Percentiles rank a stretch among this genome's conserved stretches.
Evolutionary conservation across 2,888 invertebrate genomes (phyloP).

Genomic region (Melieria crassipennis): DNA sequence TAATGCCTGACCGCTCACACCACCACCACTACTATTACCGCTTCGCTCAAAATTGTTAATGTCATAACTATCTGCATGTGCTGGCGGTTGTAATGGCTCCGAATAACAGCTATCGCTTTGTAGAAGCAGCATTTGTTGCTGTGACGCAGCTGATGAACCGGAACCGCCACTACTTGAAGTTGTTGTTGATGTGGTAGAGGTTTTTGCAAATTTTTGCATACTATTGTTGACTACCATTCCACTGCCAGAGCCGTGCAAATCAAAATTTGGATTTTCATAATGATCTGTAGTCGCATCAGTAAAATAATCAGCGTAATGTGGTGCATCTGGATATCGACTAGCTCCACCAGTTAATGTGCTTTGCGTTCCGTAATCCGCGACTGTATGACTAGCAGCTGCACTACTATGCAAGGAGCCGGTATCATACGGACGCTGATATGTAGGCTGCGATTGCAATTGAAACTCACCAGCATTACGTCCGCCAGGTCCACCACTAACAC

Average conservation of each 20-base stretch:
- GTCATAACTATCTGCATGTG: constrained; percentile 52
- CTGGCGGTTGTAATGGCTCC: constrained; percentile 59
- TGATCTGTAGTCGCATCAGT: constrained; percentile 62
- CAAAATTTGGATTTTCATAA: constrained; percentile 66
- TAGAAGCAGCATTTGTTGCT: constrained; percentile 55
- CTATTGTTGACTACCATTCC: constrained; percentile 31
- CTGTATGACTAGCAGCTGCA: constrained; percentile 32
- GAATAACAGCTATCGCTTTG: constrained; percentile 64
- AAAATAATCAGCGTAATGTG: constrained; percentile 55
- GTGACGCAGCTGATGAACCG: constrained; percentile 50
- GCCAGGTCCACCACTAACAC: constrained; percentile 9
- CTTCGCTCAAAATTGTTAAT: constrained; percentile 72
- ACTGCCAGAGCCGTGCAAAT: constrained; percentile 48
- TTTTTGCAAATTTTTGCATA: constrained; percentile 47
- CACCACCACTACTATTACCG: constrained; percentile 35
- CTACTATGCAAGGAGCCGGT: constrained; percentile 59
- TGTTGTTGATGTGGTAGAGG: constrained; percentile 46
- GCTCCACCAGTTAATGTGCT: constrained; percentile 34
- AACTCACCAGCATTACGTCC: constrained; percentile 47
- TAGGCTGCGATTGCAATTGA: constrained; percentile 56
- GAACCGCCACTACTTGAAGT: constrained; percentile 45
- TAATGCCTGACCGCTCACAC: constrained; percentile 28
- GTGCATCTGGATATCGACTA: constrained; percentile 44
- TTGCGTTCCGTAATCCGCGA: constrained; percentile 39
- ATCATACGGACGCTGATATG: constrained; percentile 63